Conservation (phyloP, 2,113 vertebrate genomes). For the Spea bombifrons region DNA sequence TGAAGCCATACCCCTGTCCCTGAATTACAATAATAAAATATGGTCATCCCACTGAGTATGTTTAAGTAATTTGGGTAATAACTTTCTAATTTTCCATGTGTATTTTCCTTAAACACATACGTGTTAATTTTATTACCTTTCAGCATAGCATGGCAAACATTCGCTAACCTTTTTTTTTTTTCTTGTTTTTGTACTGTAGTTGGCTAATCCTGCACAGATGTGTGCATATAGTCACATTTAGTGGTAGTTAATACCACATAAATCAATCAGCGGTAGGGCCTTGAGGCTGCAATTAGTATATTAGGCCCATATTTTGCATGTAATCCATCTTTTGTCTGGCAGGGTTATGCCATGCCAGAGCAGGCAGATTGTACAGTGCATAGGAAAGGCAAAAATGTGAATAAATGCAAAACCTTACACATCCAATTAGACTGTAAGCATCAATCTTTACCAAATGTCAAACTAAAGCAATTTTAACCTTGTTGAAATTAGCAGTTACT, state of each 20-base stretch:
- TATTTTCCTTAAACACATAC: too few relatives aligned
- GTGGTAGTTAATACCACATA: background rate
- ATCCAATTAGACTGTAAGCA: slow-evolving; percentile 10
- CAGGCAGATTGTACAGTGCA: background rate
- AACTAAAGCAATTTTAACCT: slow-evolving; percentile 24
- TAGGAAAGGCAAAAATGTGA: background rate
- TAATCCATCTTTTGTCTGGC: background rate
- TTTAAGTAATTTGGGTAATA: too few relatives aligned
- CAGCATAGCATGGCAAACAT: too few relatives aligned
- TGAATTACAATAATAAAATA: too few relatives aligned
- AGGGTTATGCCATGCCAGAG: background rate
- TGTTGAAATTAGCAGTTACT: slow-evolving; percentile 17
- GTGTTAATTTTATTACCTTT: too few relatives aligned
- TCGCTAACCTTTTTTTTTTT: too few relatives aligned
- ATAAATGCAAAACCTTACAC: background rate
- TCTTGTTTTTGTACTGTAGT: too few relatives aligned
- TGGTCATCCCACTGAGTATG: too few relatives aligned
- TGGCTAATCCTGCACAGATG: background rate
- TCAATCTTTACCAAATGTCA: slow-evolving; percentile 27
- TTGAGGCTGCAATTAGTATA: slow-evolving; percentile 3
- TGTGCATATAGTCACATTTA: background rate
- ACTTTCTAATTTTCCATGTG: too few relatives aligned
- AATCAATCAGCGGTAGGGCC: background rate
- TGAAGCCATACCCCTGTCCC: too few relatives aligned
- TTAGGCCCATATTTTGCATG: background rate